A percentile compares a stretch with the other conserved stretches of the same genome.
Evolutionary conservation across 2,113 vertebrate species (phyloP).

Genomic region (Antechinus stuartii): DNA sequence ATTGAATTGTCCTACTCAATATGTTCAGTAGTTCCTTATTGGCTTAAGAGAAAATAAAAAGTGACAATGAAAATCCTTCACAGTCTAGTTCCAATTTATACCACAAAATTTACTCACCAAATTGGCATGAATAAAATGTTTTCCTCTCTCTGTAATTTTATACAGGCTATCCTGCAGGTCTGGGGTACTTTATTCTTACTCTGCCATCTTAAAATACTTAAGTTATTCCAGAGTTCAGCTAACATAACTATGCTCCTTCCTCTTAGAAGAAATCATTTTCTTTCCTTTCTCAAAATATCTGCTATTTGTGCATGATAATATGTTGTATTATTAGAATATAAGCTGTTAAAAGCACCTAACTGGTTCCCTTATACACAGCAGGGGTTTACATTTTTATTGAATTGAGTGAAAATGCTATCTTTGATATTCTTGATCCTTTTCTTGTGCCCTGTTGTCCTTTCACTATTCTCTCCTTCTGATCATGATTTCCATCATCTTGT

Average conservation of each 20-base stretch:
- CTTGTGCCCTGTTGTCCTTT: not conserved
- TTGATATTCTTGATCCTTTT: not conserved
- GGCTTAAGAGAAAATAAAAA: not conserved
- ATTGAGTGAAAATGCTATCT: not conserved
- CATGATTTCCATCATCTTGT: not conserved
- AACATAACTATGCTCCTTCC: not conserved
- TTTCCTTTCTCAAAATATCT: not conserved
- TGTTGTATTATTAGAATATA: conserved; percentile 4
- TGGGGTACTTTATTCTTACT: not conserved
- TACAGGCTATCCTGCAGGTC: not conserved
- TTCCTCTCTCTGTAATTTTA: not conserved
- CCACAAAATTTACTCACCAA: not conserved
- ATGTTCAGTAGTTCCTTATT: conserved; percentile 8
- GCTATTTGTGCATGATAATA: not conserved
- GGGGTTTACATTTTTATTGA: not conserved
- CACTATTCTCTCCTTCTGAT: conserved; percentile 27
- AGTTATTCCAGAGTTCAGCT: not conserved
- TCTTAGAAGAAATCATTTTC: not conserved
- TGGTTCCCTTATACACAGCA: not conserved
- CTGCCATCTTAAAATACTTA: not conserved
- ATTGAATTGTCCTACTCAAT: conserved; percentile 21
- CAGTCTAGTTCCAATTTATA: not conserved
- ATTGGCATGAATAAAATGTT: not conserved
- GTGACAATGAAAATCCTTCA: not conserved
- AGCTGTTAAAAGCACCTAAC: not conserved